Base-by-base conservation (phyloP, 2,888 invertebrate species). In the Congeria kusceri region DNA sequence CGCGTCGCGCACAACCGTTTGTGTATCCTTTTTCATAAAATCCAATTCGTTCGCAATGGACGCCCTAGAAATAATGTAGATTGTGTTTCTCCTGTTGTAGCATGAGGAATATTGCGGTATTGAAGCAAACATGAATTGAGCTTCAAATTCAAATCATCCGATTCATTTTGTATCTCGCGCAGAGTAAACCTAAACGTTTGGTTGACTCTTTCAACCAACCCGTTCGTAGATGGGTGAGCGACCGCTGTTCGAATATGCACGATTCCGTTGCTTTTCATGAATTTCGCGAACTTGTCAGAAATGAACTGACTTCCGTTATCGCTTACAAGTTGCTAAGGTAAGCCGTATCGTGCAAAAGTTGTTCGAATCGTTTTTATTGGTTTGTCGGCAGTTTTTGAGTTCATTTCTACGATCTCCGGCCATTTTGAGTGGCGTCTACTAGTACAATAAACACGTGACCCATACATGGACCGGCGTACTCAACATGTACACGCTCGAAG, bases 391-490 rank as follows among this genome's bases (percentile, higher is more conserved):
- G 80, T 77, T 15, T 76, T 77, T 7, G 74, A 62, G 0, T 44
- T 23, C 66, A 87, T 83, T 18, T 46, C 27, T 0, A 82, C 28
- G 1, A 92, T 89, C 85, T 94, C 93, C 0, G 91, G 86, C 92
- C 93, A 94, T 75, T 94, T 94, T 0, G 93, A 93, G 76, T 86
- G 89, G n/a, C 85, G 58, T 87, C 83, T 5, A 79, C 79, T 5
- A 77, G 20, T 1, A 84, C 63, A 4, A 94, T 74, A 58, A 91
- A 87, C 85, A 87, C 88, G 11, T 68, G 71, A 3, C 85, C 88
- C 13, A 87, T n/a, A 61, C 92, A 77, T 39, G 92, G 87, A 28
- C 86, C 80, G 0, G 82, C 32, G 11, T 32, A 11, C 32, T 11
- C 11, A 32, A 32, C 32, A 11, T 32, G 32, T 32, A 32, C 32